Evolutionary conservation across 1,140 invertebrate species (phyloP).

Genomic region (Hyles euphorbiae): DNA sequence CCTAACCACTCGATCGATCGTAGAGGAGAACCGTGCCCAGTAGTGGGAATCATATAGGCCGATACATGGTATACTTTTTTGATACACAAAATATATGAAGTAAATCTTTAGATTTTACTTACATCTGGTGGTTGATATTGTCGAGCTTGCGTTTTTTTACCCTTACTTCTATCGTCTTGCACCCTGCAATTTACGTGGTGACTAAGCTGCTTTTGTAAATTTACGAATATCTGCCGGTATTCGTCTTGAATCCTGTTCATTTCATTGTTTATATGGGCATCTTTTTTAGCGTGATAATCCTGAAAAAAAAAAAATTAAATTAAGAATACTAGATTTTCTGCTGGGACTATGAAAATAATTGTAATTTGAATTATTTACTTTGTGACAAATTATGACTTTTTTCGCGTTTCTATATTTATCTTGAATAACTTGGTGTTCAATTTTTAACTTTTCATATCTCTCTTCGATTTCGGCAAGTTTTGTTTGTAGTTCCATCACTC

Average conservation of each 20-base stretch:
- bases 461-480: constrained; percentile 43
- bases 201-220: constrained; percentile 55
- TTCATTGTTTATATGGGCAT: constrained; percentile 67
- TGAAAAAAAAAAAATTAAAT: constrained; percentile 35
- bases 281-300: constrained; percentile 70
- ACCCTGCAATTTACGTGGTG: constrained; percentile 45
- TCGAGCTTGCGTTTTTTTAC: constrained; percentile 26
- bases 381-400: constrained; percentile 76
- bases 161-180: constrained; percentile 41
- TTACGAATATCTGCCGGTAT: constrained; percentile 65
- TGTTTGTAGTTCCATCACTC: constrained; percentile 42
- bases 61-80: too few relatives aligned
- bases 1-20: too few relatives aligned
- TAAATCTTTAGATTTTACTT: constrained; percentile 16
- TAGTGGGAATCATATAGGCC: too few relatives aligned
- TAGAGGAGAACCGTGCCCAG: too few relatives aligned
- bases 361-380: constrained; percentile 39
- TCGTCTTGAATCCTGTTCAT: constrained; percentile 66
- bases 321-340: too few relatives aligned
- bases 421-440: constrained; percentile 58
- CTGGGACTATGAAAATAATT: neutral
- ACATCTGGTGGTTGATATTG: constrained; percentile 41
- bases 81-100: too few relatives aligned
- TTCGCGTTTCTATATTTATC: constrained; percentile 77
- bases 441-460: constrained; percentile 38